Conservation (phyloP, 2,113 vertebrate species). For the Orientallactaga bullata region DNA sequence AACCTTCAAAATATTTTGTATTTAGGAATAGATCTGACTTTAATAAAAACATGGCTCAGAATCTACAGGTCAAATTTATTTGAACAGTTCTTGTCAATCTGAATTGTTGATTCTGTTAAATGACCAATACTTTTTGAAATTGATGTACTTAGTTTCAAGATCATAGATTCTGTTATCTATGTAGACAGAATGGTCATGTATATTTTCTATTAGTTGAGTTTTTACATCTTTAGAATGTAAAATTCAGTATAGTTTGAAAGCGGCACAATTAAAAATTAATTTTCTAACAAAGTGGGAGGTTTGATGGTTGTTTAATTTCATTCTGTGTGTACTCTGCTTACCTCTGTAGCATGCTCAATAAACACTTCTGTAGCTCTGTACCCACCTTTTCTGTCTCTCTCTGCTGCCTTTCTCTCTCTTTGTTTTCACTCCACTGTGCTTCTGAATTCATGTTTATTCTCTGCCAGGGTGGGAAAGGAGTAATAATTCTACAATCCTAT, state of each 20-base stretch:
- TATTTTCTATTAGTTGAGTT: constrained; percentile 95
- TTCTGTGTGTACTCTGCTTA: constrained; percentile 94
- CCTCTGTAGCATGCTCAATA: constrained; percentile 99
- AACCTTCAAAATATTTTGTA: constrained; percentile 94
- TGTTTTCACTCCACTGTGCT: constrained; percentile 92
- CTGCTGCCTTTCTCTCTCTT: constrained; percentile 90
- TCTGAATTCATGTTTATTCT: constrained; percentile 90
- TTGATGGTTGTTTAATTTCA: constrained; percentile 93
- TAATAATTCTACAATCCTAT: constrained; percentile 78
- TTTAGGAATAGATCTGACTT: constrained; percentile 93
- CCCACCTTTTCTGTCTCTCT: constrained; percentile 93
- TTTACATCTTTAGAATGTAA: constrained; percentile 95
- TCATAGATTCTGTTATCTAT: constrained; percentile 91
- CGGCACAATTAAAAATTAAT: constrained; percentile 97
- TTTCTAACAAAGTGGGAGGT: constrained; percentile 95
- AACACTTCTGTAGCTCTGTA: constrained; percentile 97
- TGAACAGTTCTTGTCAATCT: constrained; percentile 88
- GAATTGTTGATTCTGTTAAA: constrained; percentile 91
- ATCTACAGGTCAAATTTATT: constrained; percentile 90
- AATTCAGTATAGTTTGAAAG: constrained; percentile 94
- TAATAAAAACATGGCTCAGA: constrained; percentile 92
- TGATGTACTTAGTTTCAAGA: constrained; percentile 90
- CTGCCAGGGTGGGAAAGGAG: constrained; percentile 90
- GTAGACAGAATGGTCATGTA: constrained; percentile 91
- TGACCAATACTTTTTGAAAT: constrained; percentile 92